Percentiles rank a stretch among this genome's conserved stretches.
Evolutionary conservation across 2,888 invertebrate species (phyloP).

Genomic region (Lepas anatifera): DNA sequence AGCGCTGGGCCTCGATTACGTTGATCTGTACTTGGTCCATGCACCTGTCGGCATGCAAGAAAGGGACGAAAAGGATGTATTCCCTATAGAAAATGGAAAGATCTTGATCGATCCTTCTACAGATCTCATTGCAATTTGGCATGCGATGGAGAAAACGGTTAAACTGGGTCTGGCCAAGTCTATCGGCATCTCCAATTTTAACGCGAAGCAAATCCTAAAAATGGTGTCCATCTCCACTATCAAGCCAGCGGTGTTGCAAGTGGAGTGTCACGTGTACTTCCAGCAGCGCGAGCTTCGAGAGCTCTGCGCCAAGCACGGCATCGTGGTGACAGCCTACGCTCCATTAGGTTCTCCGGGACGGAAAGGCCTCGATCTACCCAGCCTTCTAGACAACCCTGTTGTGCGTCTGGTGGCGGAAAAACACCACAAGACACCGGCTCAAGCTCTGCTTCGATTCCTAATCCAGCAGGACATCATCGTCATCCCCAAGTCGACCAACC

Average conservation of each 20-base stretch:
- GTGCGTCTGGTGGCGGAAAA: constrained; percentile 42
- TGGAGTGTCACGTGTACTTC: constrained; percentile 66
- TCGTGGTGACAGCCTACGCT: constrained; percentile 39
- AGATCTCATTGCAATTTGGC: constrained; percentile 61
- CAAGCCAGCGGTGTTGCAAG: constrained; percentile 46
- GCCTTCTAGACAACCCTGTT: constrained; percentile 48
- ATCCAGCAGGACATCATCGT: constrained; percentile 32
- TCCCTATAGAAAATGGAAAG: constrained; percentile 47
- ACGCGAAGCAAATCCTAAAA: constrained; percentile 53
- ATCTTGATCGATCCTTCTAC: constrained; percentile 46
- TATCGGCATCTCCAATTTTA: constrained; percentile 78
- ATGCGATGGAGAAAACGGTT: constrained; percentile 54
- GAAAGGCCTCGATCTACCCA: constrained; percentile 37
- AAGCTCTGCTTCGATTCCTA: constrained; percentile 30
- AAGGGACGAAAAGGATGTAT: constrained; percentile 49
- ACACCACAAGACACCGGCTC: constrained; percentile 26
- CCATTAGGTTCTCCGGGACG: constrained; percentile 35
- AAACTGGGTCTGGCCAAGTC: constrained; percentile 54
- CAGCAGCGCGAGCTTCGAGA: constrained; percentile 51
- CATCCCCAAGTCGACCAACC: constrained; percentile 34
- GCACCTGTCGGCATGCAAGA: constrained; percentile 51
- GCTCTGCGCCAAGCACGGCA: constrained; percentile 48
- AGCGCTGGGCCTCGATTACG: constrained; percentile 58
- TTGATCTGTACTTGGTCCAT: constrained; percentile 74
- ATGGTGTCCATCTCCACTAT: constrained; percentile 47